These are phyloP conservation scores for Perdita meconis DNA, from an alignment of 2,888 invertebrate species.

Conservation along the genomic window DNA sequence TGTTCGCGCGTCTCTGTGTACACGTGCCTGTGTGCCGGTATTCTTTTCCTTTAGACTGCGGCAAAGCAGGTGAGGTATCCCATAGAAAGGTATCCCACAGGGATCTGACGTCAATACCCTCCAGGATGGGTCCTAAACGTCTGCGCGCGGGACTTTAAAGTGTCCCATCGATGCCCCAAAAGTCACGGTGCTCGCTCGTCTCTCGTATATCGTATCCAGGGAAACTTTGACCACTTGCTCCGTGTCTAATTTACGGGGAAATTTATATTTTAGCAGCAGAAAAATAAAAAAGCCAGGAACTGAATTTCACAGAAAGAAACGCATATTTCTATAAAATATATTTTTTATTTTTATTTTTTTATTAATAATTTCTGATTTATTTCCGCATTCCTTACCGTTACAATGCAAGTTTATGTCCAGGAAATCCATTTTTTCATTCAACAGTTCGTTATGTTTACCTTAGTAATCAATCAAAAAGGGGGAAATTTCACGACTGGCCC, in stretches of 20 bases:
- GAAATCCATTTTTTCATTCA: background rate
- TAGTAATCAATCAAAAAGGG: background rate
- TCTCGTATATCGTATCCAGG: conserved; percentile 20
- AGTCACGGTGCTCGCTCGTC: conserved; percentile 50
- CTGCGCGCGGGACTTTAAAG: conserved; percentile 45
- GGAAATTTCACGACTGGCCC: background rate
- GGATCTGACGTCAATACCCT: conserved; percentile 70
- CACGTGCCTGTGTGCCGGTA: conserved; percentile 13
- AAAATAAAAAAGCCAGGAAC: background rate
- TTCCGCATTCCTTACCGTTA: background rate
- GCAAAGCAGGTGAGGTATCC: conserved; percentile 63
- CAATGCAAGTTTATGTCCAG: background rate
- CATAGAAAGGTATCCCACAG: conserved; percentile 51
- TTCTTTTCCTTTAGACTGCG: conserved; percentile 25
- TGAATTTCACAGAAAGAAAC: background rate
- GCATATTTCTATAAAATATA: no score
- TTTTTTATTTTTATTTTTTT: no score
- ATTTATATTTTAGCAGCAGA: background rate
- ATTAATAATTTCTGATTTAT: conserved; percentile 3
- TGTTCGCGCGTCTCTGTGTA: background rate
- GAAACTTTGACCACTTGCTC: conserved; percentile 10
- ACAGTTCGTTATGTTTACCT: background rate
- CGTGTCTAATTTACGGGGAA: background rate
- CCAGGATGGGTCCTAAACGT: conserved; percentile 66
- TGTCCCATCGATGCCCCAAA: conserved; percentile 46